These are phyloP conservation scores for Rattus rattus DNA, from an alignment of 2,113 vertebrate species.

Conservation along the genomic window DNA sequence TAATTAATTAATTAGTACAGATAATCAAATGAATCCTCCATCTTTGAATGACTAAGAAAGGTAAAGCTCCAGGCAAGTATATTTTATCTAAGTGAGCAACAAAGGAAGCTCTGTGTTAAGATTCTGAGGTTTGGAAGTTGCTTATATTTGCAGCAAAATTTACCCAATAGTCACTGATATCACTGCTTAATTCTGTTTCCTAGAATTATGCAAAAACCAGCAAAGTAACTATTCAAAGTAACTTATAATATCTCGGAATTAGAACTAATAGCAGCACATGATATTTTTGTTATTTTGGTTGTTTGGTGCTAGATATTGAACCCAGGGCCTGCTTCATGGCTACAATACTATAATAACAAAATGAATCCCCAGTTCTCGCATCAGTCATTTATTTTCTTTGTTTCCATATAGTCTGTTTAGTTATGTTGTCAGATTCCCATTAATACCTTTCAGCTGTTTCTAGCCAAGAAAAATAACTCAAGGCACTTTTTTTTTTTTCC, in stretches of 20 bases:
- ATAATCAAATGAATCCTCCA: neutral
- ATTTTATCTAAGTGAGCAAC: slow-evolving; percentile 2
- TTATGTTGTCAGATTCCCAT: slow-evolving; percentile 46
- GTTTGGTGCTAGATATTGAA: neutral
- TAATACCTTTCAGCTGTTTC: slow-evolving; percentile 19
- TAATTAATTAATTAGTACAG: neutral
- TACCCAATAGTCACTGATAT: neutral
- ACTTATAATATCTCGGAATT: neutral
- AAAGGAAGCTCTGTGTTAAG: neutral
- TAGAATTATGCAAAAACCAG: slow-evolving; percentile 53
- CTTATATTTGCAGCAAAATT: slow-evolving; percentile 26
- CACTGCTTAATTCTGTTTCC: slow-evolving; percentile 24
- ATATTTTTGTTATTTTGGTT: neutral
- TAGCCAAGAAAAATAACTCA: slow-evolving; percentile 43
- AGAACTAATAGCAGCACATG: slow-evolving; percentile 10
- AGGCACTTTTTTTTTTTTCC: too few relatives aligned
- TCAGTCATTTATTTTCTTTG: neutral
- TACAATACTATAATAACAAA: neutral
- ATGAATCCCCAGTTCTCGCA: neutral
- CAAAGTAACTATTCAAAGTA: slow-evolving; percentile 7
- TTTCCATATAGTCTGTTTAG: neutral
- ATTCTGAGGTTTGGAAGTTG: slow-evolving; percentile 11
- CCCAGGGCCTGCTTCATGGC: neutral
- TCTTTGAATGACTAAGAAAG: slow-evolving; percentile 32
- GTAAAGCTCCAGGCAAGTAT: neutral